Evolutionary conservation across 2,797 vertebrate genomes (phyloP).

Genomic region (Thripadectes ignobilis): DNA sequence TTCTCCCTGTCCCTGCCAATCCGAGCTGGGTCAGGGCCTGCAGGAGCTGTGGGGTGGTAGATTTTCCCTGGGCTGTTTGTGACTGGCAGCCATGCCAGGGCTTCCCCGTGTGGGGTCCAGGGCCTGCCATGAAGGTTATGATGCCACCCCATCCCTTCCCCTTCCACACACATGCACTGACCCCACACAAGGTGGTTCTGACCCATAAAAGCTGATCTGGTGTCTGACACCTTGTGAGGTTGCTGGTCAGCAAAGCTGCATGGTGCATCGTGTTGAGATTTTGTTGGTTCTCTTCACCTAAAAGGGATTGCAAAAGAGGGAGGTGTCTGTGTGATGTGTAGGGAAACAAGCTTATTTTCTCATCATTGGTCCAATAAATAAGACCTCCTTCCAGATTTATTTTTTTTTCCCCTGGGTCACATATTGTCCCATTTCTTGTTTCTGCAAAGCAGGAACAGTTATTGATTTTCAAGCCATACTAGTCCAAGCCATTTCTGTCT

Average conservation of each 20-base stretch:
- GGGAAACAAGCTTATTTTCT: neutral
- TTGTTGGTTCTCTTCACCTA: neutral
- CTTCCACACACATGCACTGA: too few species aligned
- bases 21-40: too few species aligned
- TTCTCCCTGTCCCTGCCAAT: too few species aligned
- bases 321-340: neutral
- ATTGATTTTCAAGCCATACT: neutral
- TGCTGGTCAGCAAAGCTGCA: neutral
- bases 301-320: neutral
- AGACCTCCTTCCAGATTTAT: neutral
- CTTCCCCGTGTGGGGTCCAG: too few species aligned
- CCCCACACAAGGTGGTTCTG: too few species aligned
- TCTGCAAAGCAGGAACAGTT: neutral
- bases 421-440: neutral
- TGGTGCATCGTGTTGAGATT: neutral
- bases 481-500: neutral
- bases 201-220: too few species aligned
- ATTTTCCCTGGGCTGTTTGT: too few species aligned
- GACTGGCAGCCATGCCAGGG: too few species aligned
- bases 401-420: rapidly evolving
- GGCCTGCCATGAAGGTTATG: too few species aligned
- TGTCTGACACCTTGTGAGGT: neutral
- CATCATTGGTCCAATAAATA: neutral
- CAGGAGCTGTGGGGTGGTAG: too few species aligned
- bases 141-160: too few species aligned